phyloP scores from a whole-genome alignment of 2,797 vertebrate genomes.

The Epinephelus malabaricus region DNA sequence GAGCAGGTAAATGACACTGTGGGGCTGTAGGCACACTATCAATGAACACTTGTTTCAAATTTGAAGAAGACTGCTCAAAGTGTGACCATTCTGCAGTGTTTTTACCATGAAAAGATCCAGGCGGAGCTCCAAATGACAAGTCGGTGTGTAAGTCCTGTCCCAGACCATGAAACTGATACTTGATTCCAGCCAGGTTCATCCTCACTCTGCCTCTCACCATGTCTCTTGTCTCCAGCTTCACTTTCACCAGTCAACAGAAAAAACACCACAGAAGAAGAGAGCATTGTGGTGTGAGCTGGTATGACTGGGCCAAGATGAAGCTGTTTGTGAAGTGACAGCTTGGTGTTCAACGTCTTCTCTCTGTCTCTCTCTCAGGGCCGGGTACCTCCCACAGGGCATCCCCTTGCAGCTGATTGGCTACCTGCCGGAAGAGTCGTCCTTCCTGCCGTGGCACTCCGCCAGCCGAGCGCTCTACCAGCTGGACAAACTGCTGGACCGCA shows the following conservation, averaged over 20 bases:
- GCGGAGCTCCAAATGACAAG: too few relatives aligned
- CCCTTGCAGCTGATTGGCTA: conserved; percentile 96
- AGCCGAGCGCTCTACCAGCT: conserved; percentile 96
- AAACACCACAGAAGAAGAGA: not conserved
- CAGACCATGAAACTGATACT: too few relatives aligned
- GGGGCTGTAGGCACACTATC: too few relatives aligned
- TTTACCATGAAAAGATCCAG: too few relatives aligned
- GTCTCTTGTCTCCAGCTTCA: not conserved
- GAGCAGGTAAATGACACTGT: too few relatives aligned
- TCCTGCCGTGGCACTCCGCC: conserved; percentile 98
- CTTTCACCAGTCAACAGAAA: not conserved
- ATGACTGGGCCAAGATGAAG: not conserved
- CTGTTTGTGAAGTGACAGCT: too few relatives aligned
- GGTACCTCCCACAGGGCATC: conserved; percentile 95
- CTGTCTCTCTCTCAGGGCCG: conserved; percentile 87
- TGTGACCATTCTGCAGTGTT: too few relatives aligned
- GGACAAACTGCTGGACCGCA: conserved; percentile 97
- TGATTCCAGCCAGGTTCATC: too few relatives aligned
- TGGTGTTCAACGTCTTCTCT: not conserved
- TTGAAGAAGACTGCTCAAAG: too few relatives aligned
- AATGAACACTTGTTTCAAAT: too few relatives aligned
- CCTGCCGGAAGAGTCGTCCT: conserved; percentile 94
- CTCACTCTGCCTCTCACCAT: not conserved
- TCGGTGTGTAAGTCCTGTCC: too few relatives aligned
- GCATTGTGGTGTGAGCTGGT: not conserved